phyloP scores from a whole-genome alignment of 2,113 vertebrate genomes.

The Eclectus roratus region DNA sequence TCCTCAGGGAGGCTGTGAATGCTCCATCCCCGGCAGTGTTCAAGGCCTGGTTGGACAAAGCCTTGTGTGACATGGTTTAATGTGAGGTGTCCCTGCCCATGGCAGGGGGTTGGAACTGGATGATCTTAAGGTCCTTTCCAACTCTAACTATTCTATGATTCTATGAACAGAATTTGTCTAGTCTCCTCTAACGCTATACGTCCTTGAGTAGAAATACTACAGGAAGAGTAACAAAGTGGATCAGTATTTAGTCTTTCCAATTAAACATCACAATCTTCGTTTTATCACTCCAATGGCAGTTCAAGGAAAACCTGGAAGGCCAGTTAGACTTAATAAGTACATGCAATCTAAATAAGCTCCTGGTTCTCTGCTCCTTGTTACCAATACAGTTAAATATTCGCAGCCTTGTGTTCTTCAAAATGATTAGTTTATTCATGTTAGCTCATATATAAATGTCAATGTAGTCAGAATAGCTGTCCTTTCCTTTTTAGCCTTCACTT shows the following conservation, averaged over 20 bases:
- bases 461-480: background rate
- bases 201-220: background rate
- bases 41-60: too few relatives aligned
- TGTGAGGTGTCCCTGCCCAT: too few relatives aligned
- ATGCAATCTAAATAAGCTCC: background rate
- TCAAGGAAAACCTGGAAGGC: background rate
- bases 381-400: background rate
- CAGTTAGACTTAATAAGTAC: background rate
- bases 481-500: background rate
- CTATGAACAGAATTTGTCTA: background rate
- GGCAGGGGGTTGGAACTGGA: too few relatives aligned
- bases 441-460: background rate
- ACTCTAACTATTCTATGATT: too few relatives aligned
- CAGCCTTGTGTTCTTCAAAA: background rate
- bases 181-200: accelerated
- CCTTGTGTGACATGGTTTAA: too few relatives aligned
- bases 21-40: too few relatives aligned
- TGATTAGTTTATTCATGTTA: background rate
- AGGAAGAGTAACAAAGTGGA: background rate
- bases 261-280: background rate
- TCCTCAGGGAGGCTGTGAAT: too few relatives aligned
- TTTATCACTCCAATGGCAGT: background rate
- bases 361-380: background rate
- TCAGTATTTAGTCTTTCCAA: background rate
- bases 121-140: too few relatives aligned